These are phyloP conservation scores for Plectropomus leopardus DNA, from an alignment of 2,113 vertebrate genomes.

Conservation along the genomic window DNA sequence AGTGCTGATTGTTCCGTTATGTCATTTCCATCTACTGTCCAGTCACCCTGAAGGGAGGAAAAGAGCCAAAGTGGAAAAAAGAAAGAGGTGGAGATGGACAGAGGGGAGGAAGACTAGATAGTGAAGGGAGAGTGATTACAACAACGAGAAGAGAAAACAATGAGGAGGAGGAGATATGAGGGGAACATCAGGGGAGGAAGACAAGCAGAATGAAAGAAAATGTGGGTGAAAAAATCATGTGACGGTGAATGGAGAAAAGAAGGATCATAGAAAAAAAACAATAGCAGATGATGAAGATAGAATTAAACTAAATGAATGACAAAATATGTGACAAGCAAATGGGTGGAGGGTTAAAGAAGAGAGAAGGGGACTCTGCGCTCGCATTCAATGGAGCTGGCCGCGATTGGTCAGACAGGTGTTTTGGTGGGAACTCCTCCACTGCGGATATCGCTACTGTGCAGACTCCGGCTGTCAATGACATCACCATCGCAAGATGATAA, in stretches of 20 bases:
- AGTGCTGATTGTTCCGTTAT: conserved; percentile 31
- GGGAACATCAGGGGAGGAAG: neutral
- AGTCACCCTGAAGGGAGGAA: conserved; percentile 8
- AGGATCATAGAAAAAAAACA: neutral
- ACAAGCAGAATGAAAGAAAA: neutral
- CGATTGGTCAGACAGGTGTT: no score
- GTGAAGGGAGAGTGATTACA: neutral
- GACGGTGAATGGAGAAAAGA: neutral
- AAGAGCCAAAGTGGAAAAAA: neutral
- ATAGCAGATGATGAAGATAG: neutral
- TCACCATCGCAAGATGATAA: no score
- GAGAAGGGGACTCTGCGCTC: no score
- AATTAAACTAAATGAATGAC: neutral
- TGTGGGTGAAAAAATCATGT: neutral
- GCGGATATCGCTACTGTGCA: no score
- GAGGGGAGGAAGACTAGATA: conserved; percentile 1
- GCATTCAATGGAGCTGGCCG: no score
- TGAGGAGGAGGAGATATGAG: neutral
- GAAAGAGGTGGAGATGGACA: conserved; percentile 19
- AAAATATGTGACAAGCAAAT: neutral
- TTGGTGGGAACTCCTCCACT: no score
- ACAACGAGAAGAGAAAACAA: neutral
- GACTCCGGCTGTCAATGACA: no score
- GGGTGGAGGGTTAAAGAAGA: neutral
- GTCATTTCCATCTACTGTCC: conserved; percentile 40